Percentiles rank a stretch among this genome's conserved stretches.
Conservation (phyloP, 2,797 vertebrate genomes). For the Dendrocincla tyrannina region DNA sequence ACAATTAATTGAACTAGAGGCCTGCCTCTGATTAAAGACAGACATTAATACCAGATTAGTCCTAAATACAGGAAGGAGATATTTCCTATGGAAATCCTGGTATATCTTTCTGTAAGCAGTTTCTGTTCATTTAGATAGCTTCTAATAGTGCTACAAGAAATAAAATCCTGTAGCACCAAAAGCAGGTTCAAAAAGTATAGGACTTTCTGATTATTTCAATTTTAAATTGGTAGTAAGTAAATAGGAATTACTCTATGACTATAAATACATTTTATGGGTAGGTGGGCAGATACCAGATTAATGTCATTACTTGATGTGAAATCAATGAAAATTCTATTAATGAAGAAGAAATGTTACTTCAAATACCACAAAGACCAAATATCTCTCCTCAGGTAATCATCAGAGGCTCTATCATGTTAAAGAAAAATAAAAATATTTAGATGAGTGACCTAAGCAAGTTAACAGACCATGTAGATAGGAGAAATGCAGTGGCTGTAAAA, state of each 20-base stretch:
- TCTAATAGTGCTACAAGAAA: neutral
- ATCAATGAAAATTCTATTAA: neutral
- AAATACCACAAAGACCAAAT: neutral
- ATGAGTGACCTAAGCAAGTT: neutral
- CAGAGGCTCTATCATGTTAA: neutral
- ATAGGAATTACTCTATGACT: neutral
- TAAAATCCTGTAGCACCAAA: neutral
- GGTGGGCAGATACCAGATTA: neutral
- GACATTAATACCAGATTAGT: neutral
- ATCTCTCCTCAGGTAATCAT: neutral
- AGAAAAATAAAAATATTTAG: neutral
- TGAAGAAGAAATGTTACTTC: neutral
- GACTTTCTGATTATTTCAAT: neutral
- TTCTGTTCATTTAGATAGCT: neutral
- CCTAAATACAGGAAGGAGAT: constrained; percentile 1
- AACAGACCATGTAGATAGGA: neutral
- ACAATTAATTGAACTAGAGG: constrained; percentile 6
- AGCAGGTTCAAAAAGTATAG: neutral
- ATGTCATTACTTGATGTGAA: neutral
- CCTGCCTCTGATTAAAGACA: neutral
- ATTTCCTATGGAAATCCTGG: neutral
- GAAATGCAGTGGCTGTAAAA: neutral
- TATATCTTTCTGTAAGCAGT: neutral
- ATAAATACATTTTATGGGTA: neutral
- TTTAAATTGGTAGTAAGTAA: neutral